Base-by-base conservation (phyloP, 2,113 vertebrate species). In the Campylomormyrus tamandua region DNA sequence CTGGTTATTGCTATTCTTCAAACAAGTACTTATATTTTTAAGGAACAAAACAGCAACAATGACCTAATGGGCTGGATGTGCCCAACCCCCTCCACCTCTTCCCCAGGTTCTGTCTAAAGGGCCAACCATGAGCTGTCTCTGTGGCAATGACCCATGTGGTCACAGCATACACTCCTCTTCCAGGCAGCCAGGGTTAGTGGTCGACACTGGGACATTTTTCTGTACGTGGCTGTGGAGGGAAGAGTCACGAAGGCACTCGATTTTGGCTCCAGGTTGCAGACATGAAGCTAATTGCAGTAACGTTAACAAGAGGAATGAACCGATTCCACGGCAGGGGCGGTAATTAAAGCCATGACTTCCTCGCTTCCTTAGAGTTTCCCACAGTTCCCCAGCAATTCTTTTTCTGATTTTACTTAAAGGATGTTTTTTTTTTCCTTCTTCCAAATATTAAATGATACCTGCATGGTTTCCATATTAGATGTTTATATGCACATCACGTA, bases 261-360 rank as follows among this genome's bases (percentile, higher is more conserved):
- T 87, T 92, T 87, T 91, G 86, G 91, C 17, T 48, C 85, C 3
- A 77, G 87, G 48, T 88, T 91, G 86, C 77, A 91, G 87, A 89
- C 24, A 84, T 87, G 90, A 91, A 93, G 92, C 10, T 45, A 92
- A 93, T 93, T 90, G 91, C 89, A 87, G 89, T 62, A 92, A 92
- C 90, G 83, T 56, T 45, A 91, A 83, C 90, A 90, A 87, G 90
- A 91, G 88, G 90, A 88, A 48, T 13, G 58, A 48, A 49, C 66
- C 21, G 27, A 50, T n/a, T 46, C n/a, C 87, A 88, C 1, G 53
- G 89, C 9, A 90, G 91, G 52, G 90, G 21, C 90, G 83, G 56
- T 89, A 90, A 91, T 90, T 90, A 90, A 49, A 80, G 74, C 58
- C 88, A 11, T 46, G 45, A 39, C 27, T 66, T 88, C 56, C 21